Percentiles rank a stretch among this genome's conserved stretches.
These are phyloP conservation scores for Augochlora pura DNA, from an alignment of 1,140 invertebrate species.

Conservation along the genomic window DNA sequence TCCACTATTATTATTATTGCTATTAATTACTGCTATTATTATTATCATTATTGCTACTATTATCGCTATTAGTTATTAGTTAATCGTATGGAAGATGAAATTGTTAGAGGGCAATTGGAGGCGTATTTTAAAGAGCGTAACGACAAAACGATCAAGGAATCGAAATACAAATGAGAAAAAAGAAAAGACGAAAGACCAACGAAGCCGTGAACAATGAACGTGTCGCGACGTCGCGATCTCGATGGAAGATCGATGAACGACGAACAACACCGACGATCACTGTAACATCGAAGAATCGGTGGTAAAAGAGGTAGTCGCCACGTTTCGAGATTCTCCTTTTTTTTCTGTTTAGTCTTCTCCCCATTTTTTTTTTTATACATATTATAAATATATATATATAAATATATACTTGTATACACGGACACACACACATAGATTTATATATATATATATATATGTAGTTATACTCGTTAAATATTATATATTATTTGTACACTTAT, in stretches of 20 bases:
- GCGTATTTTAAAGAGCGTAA: constrained; percentile 76
- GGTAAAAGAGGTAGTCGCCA: constrained; percentile 61
- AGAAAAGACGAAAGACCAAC: constrained; percentile 31
- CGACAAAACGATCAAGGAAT: constrained; percentile 45
- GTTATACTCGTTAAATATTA: constrained; percentile 56
- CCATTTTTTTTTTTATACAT: constrained; percentile 36
- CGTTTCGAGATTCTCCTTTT: constrained; percentile 72
- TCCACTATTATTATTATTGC: constrained; percentile 54
- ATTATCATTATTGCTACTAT: constrained; percentile 61
- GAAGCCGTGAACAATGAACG: constrained; percentile 44
- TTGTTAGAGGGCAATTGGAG: constrained; percentile 75
- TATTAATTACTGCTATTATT: constrained; percentile 49
- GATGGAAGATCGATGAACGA: not conserved
- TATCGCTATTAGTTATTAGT: constrained; percentile 53
- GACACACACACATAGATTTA: constrained; percentile 39
- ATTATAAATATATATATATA: constrained; percentile 35
- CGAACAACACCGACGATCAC: constrained; percentile 30
- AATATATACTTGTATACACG: constrained; percentile 45
- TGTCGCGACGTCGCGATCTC: not conserved
- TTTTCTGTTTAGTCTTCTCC: constrained; percentile 60
- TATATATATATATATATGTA: constrained; percentile 38
- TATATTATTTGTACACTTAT: constrained; percentile 57
- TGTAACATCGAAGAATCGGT: constrained; percentile 27
- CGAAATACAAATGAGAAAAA: no score
- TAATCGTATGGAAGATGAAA: constrained; percentile 45